Evolutionary conservation across 2,888 invertebrate species (phyloP).

Genomic region (Scaptomyza reducta): DNA sequence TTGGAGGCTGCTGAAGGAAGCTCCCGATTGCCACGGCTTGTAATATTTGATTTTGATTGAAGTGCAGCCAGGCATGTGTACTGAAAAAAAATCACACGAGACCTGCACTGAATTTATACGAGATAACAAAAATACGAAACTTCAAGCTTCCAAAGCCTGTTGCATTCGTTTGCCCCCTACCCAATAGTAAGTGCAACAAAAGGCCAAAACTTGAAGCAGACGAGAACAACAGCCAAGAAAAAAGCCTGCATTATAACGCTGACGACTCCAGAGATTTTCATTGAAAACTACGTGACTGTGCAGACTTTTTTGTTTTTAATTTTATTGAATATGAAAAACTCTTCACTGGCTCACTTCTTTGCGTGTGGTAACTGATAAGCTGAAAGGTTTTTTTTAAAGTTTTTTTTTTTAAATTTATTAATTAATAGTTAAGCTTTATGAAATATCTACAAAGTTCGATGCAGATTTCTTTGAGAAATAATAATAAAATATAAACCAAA

Average conservation of each 20-base stretch:
- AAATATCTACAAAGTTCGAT: too few relatives aligned
- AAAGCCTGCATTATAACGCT: conserved; percentile 48
- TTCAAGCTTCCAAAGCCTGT: conserved; percentile 54
- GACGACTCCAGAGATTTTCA: conserved; percentile 32
- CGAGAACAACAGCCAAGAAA: neutral
- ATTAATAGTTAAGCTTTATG: too few relatives aligned
- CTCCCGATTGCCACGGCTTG: conserved; percentile 35
- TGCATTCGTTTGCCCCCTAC: conserved; percentile 35
- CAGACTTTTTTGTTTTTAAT: neutral
- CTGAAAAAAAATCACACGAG: conserved; percentile 51
- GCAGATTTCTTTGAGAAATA: too few relatives aligned
- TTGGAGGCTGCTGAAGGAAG: neutral
- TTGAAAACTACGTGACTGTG: conserved; percentile 42
- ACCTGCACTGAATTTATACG: conserved; percentile 50
- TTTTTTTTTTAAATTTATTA: too few relatives aligned
- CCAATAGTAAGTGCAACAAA: conserved; percentile 53
- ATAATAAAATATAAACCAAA: neutral
- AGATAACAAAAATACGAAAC: conserved; percentile 20
- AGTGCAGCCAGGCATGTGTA: conserved; percentile 72
- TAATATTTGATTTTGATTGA: conserved; percentile 77
- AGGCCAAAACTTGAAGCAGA: conserved; percentile 29
- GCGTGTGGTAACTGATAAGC: neutral
- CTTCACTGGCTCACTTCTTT: neutral
- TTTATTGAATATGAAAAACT: neutral
- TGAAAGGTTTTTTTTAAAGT: neutral